Evolutionary conservation across 2,888 invertebrate genomes (phyloP).

Genomic region (Cremastinae sp.): DNA sequence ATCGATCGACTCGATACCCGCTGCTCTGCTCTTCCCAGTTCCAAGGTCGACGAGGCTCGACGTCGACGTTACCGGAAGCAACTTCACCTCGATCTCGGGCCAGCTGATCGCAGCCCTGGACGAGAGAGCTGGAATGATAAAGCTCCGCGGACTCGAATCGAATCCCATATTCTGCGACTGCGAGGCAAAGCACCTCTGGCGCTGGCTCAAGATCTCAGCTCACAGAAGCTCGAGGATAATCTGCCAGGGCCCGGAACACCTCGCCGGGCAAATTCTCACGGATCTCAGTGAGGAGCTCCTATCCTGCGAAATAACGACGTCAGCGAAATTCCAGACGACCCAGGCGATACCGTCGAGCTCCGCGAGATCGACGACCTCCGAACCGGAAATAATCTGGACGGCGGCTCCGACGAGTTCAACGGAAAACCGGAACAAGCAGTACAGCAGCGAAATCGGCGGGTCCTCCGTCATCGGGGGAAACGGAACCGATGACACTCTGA

Average conservation of each 20-base stretch:
- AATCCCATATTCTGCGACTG: constrained; percentile 95
- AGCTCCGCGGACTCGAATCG: constrained; percentile 87
- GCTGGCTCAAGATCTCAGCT: constrained; percentile 86
- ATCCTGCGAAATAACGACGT: constrained; percentile 87
- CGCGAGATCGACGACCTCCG: constrained; percentile 82
- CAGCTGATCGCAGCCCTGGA: constrained; percentile 91
- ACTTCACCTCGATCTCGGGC: constrained; percentile 88
- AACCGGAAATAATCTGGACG: constrained; percentile 95
- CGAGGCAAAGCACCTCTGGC: constrained; percentile 88
- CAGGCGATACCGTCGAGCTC: constrained; percentile 81
- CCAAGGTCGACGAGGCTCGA: constrained; percentile 91
- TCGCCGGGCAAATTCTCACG: constrained; percentile 86
- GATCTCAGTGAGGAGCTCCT: constrained; percentile 91
- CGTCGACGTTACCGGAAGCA: constrained; percentile 90
- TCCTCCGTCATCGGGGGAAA: constrained; percentile 81
- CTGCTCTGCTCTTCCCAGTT: constrained; percentile 92
- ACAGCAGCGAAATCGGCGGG: constrained; percentile 82
- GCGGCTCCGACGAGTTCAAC: constrained; percentile 86
- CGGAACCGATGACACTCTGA: constrained; percentile 94
- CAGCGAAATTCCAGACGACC: constrained; percentile 81
- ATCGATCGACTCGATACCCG: constrained; percentile 88
- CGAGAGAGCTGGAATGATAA: constrained; percentile 89
- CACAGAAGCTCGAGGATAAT: constrained; percentile 81
- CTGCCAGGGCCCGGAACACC: constrained; percentile 87
- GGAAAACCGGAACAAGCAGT: constrained; percentile 83